Evolutionary conservation across 2,113 vertebrate genomes (phyloP), one percentile per base, ranked within the genome.

Genomic region (Lophochroa leadbeateri): DNA sequence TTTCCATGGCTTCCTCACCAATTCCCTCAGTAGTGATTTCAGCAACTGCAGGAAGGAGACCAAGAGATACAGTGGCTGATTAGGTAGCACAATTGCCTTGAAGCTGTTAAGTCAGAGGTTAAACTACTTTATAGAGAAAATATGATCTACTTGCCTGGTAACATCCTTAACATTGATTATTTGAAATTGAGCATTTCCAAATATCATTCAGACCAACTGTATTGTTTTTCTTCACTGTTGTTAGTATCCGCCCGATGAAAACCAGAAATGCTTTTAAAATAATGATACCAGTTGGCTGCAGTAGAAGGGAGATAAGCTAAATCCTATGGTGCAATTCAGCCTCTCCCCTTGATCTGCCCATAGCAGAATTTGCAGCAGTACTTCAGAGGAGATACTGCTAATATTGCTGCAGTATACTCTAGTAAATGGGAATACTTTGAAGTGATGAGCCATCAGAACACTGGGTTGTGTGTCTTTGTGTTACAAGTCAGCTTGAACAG

Each of bases 21-120:
- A 43, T 95, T 95, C 76, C 84, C 37, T 94, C 82, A 70, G 92
- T 97, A 97, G 96, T 94, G 84, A 96, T 94, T 96, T 93, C 82
- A 82, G 68, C 76, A 94, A 89, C 63, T 95, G 77, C 64, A 44
- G 71, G 95, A 92, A 61, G 44, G 64, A 95, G 95, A 87, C 47
- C 77, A 46, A 70, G 69, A 79, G 82, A 89, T 72, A 39, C 75
- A 80, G 91, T 70, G 57, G 44, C 76, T 97, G 95, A 95, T 96
- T 96, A 95, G 80, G 74, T 55, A 91, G 43, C 69, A 90, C 81
- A 87, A 87, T 96, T 97, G 55, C 71, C 84, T 96, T 86, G 95
- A 92, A 97, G 67, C 92, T 96, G 55, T 65, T 76, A 82, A 94
- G 60, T 91, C 86, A 96, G 92, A 97, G 81, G 92, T 97, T 97